Percentiles rank a stretch among this genome's conserved stretches.
Conservation (phyloP, 2,113 vertebrate species). For the Gracilinanus agilis region DNA sequence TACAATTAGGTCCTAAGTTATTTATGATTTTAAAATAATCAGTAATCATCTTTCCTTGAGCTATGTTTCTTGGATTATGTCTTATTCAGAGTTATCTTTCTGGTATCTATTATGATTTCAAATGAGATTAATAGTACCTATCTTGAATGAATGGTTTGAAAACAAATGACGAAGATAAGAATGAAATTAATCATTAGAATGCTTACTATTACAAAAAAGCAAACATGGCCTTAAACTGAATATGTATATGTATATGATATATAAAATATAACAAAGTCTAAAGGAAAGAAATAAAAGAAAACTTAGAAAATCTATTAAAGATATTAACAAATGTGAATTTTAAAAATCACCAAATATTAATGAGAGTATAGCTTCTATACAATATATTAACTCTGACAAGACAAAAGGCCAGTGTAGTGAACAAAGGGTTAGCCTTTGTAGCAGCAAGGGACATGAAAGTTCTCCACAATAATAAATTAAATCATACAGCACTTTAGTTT, state of each 20-base stretch:
- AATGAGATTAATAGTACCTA: not conserved
- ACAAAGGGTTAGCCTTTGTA: not conserved
- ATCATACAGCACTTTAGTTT: not conserved
- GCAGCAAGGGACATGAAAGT: not conserved
- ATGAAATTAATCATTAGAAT: not conserved
- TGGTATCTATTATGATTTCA: not conserved
- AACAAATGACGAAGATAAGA: not conserved
- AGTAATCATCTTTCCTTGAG: not conserved
- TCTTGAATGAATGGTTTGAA: not conserved
- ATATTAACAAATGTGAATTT: not conserved
- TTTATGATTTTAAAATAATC: slow-evolving; percentile 26
- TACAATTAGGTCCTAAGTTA: not conserved
- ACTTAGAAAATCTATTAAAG: not conserved
- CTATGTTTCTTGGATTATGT: not conserved
- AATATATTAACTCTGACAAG: not conserved
- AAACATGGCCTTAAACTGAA: not conserved
- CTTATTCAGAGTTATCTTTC: slow-evolving; percentile 18
- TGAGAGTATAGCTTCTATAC: not conserved
- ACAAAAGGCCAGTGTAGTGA: not conserved
- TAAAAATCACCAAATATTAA: not conserved
- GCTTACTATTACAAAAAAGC: not conserved
- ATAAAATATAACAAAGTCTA: not conserved
- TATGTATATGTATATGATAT: not conserved
- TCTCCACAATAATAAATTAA: not conserved
- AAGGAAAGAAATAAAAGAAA: not conserved